Conservation (phyloP, 2,888 invertebrate species). For the Tiliacea aurago region DNA sequence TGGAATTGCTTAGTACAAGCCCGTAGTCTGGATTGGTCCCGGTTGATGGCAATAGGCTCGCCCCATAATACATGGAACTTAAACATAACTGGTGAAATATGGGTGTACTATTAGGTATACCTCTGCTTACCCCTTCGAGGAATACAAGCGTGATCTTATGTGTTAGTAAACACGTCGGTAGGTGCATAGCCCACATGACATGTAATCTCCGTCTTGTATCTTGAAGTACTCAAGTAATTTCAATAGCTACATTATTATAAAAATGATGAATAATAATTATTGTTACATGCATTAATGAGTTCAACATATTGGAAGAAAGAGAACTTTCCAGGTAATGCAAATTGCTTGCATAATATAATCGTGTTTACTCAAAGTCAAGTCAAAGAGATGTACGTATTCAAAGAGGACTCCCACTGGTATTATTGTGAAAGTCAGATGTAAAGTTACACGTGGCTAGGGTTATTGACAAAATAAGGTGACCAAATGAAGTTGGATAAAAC, state of each 20-base stretch:
- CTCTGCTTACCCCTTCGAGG: rapidly evolving
- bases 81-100: not conserved
- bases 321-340: not conserved
- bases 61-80: not conserved
- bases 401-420: not conserved
- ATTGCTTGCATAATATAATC: not conserved
- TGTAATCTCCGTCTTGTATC: not conserved
- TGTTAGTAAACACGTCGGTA: not conserved
- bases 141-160: too few species aligned
- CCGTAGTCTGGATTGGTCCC: too few species aligned
- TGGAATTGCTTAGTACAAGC: not conserved
- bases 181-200: not conserved
- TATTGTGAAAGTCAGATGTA: not conserved
- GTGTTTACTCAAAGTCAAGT: not conserved
- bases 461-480: not conserved
- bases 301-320: not conserved
- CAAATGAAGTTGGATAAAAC: not conserved
- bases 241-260: not conserved
- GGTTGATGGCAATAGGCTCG: not conserved
- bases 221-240: not conserved
- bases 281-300: not conserved
- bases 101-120: not conserved
- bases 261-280: too few species aligned
- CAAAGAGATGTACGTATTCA: not conserved
- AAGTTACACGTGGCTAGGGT: not conserved